A percentile compares a stretch with the other conserved stretches of the same genome.
phyloP scores from a whole-genome alignment of 1,140 invertebrate genomes.

The Drosophila ohnishii region DNA sequence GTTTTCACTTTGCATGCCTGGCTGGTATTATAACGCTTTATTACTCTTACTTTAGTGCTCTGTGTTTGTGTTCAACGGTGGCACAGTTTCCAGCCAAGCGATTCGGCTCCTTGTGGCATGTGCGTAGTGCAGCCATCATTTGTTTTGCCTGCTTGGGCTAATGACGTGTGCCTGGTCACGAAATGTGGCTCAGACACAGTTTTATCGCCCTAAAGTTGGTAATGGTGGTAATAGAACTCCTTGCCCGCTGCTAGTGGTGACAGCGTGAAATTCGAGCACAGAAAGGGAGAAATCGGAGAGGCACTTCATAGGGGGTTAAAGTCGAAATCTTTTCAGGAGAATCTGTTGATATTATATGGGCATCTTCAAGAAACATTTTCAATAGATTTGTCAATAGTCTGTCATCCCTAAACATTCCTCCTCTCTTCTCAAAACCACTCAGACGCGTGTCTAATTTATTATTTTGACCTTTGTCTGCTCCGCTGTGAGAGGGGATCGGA shows the following conservation, averaged over 20 bases:
- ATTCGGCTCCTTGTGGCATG: constrained; percentile 22
- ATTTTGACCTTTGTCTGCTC: constrained; percentile 70
- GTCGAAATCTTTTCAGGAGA: neutral
- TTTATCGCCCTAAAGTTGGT: constrained; percentile 24
- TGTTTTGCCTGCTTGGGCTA: constrained; percentile 65
- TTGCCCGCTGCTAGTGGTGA: constrained; percentile 10
- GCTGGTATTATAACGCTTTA: constrained; percentile 49
- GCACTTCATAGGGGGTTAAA: neutral
- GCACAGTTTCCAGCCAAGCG: constrained; percentile 47
- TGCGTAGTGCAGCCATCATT: constrained; percentile 57
- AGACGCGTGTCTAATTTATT: constrained; percentile 73
- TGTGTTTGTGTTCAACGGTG: constrained; percentile 44
- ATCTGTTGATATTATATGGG: too few relatives aligned
- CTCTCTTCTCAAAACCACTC: constrained; percentile 48
- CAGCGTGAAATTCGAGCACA: constrained; percentile 28
- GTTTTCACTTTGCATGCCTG: constrained; percentile 25
- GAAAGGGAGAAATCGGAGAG: constrained; percentile 10
- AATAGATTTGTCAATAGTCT: neutral
- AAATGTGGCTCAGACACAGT: constrained; percentile 61
- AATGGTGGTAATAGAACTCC: constrained; percentile 37
- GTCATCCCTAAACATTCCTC: constrained; percentile 18
- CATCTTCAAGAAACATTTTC: neutral
- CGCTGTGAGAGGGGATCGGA: constrained; percentile 11
- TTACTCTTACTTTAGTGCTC: constrained; percentile 58
- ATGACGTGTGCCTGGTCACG: constrained; percentile 68